phyloP scores from a whole-genome alignment of 2,113 vertebrate species.

The Narcine bancroftii region DNA sequence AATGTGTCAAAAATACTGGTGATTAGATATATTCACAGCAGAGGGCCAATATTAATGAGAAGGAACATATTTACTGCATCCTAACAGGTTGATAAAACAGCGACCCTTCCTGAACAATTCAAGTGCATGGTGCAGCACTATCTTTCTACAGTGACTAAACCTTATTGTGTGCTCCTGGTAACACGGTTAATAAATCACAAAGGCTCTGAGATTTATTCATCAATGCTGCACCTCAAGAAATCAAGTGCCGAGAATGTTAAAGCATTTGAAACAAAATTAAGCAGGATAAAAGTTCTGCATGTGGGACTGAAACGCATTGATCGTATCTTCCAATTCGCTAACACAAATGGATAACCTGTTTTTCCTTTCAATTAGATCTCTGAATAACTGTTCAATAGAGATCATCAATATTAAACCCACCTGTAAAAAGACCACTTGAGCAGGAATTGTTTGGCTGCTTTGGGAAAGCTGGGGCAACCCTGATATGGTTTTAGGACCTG shows the following conservation, averaged over 20 bases:
- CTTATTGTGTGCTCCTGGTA: not conserved
- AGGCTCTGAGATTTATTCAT: constrained; percentile 5
- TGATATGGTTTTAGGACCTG: constrained; percentile 81
- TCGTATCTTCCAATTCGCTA: not conserved
- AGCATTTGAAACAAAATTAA: not conserved
- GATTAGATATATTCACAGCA: not conserved
- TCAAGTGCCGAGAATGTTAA: not conserved
- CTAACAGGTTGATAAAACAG: not conserved
- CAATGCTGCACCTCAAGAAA: not conserved
- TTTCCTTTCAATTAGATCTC: not conserved
- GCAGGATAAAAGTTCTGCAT: not conserved
- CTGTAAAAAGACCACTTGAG: constrained; percentile 94
- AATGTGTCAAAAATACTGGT: not conserved
- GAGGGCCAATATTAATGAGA: not conserved
- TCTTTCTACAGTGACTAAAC: not conserved
- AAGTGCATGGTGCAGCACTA: not conserved
- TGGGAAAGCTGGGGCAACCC: constrained; percentile 67
- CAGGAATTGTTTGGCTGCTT: constrained; percentile 79
- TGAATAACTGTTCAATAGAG: not conserved
- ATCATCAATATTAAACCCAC: constrained; percentile 46
- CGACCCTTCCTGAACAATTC: not conserved
- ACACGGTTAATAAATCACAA: not conserved
- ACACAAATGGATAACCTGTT: not conserved
- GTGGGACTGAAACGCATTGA: not conserved
- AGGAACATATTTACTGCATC: not conserved